phyloP scores from a whole-genome alignment of 2,888 invertebrate genomes.

The Andrena chrysosceles region DNA sequence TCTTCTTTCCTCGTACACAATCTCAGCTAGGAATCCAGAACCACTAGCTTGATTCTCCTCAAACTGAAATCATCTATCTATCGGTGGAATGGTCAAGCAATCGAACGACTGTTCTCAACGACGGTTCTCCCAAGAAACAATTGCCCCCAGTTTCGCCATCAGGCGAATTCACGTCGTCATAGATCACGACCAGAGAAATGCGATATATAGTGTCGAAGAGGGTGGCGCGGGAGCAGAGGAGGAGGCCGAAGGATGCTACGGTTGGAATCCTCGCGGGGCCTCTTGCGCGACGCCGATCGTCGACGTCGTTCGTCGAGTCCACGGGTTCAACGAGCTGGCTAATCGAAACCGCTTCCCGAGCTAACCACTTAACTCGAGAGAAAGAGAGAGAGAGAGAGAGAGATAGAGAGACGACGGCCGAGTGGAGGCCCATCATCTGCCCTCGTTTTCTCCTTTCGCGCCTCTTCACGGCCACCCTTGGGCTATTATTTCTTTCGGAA shows the following conservation, averaged over 20 bases:
- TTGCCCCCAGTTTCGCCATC: slow-evolving; percentile 49
- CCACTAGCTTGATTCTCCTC: too few species aligned
- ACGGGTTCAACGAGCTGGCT: slow-evolving; percentile 77
- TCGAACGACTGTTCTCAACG: neutral
- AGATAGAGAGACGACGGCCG: neutral
- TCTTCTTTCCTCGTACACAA: too few species aligned
- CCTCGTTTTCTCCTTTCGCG: slow-evolving; percentile 42
- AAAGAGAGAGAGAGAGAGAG: slow-evolving; percentile 25
- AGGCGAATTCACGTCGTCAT: slow-evolving; percentile 47
- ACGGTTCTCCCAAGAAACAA: slow-evolving; percentile 46
- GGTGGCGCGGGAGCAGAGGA: neutral
- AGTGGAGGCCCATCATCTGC: slow-evolving; percentile 53
- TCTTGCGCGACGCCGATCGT: slow-evolving; percentile 45
- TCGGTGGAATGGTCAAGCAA: slow-evolving; percentile 1
- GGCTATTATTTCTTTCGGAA: slow-evolving; percentile 38
- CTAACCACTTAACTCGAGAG: slow-evolving; percentile 71
- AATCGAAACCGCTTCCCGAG: slow-evolving; percentile 77
- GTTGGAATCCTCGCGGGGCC: slow-evolving; percentile 54
- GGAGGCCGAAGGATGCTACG: slow-evolving; percentile 30
- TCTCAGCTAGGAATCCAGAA: too few species aligned
- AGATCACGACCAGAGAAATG: slow-evolving; percentile 48
- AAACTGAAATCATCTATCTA: too few species aligned
- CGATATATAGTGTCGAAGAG: slow-evolving; percentile 7
- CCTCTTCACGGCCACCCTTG: slow-evolving; percentile 48
- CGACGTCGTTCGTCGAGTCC: slow-evolving; percentile 35